Conservation (phyloP, 2,888 invertebrate species). For the Aphidoletes aphidimyza region DNA sequence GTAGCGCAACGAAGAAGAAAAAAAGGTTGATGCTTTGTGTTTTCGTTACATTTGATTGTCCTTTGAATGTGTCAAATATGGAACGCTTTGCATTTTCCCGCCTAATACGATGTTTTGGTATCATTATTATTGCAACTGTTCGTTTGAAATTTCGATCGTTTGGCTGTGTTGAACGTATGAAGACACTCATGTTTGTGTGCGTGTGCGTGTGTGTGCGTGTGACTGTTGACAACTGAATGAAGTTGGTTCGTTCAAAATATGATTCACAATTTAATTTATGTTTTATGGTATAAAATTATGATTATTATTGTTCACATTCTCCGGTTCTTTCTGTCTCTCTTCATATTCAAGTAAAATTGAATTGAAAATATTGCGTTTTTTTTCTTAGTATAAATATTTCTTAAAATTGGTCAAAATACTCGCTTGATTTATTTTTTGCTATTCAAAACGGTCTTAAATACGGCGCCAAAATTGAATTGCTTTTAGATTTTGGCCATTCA, state of each 20-base stretch:
- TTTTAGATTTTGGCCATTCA: no score
- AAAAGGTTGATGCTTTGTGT: not conserved
- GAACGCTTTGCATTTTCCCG: slow-evolving; percentile 54
- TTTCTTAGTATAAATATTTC: no score
- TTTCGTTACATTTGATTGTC: slow-evolving; percentile 15
- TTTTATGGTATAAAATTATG: slow-evolving; percentile 3
- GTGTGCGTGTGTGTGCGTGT: not conserved
- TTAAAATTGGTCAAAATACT: no score
- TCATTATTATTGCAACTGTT: slow-evolving; percentile 45
- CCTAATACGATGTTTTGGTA: slow-evolving; percentile 43
- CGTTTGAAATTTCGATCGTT: not conserved
- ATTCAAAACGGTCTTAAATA: no score
- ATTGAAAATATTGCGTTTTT: no score
- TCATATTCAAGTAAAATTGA: no score
- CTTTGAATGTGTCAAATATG: slow-evolving; percentile 46
- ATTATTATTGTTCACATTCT: not conserved
- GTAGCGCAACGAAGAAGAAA: not conserved
- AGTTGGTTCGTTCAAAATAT: not conserved
- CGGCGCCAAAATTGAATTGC: no score
- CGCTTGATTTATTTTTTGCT: no score
- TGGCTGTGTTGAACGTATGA: not conserved
- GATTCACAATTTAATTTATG: not conserved
- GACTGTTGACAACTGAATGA: slow-evolving; percentile 11
- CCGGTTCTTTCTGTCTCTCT: not conserved
- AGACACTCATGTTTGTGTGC: not conserved